Percentiles rank a stretch among this genome's conserved stretches.
phyloP scores from a whole-genome alignment of 1,140 invertebrate species.

The Wasmannia auropunctata region DNA sequence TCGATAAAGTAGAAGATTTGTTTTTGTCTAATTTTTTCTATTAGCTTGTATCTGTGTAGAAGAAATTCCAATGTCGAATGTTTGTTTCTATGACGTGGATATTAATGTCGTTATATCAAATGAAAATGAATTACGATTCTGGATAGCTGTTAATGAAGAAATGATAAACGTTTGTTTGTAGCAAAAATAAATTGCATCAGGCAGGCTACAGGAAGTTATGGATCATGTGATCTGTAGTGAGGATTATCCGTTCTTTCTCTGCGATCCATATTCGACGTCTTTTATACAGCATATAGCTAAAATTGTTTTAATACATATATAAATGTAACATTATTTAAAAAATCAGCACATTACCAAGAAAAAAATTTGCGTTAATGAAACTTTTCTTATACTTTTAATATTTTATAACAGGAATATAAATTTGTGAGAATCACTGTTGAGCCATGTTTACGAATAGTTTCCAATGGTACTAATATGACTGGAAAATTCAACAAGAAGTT shows the following conservation, averaged over 20 bases:
- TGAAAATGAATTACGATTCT: conserved; percentile 1
- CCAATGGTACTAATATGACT: not conserved
- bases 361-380: not conserved
- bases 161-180: conserved; percentile 24
- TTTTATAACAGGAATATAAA: not conserved
- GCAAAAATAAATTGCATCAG: conserved; percentile 13
- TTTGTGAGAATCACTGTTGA: not conserved
- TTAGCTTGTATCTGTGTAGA: not conserved
- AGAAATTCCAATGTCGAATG: not conserved
- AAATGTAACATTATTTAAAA: not conserved
- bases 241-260: not conserved
- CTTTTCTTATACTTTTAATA: not conserved
- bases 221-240: not conserved
- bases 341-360: not conserved
- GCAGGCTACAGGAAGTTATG: not conserved
- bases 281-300: not conserved
- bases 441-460: not conserved
- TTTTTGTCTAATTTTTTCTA: not conserved
- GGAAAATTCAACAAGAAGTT: not conserved
- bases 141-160: conserved; percentile 6
- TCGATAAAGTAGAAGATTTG: not conserved
- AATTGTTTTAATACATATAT: not conserved
- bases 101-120: conserved; percentile 6
- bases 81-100: not conserved
- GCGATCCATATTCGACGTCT: not conserved